Percentiles rank a stretch among this genome's conserved stretches.
These are phyloP conservation scores for Coleophora flavipennella DNA, from an alignment of 2,888 invertebrate species.

Conservation along the genomic window DNA sequence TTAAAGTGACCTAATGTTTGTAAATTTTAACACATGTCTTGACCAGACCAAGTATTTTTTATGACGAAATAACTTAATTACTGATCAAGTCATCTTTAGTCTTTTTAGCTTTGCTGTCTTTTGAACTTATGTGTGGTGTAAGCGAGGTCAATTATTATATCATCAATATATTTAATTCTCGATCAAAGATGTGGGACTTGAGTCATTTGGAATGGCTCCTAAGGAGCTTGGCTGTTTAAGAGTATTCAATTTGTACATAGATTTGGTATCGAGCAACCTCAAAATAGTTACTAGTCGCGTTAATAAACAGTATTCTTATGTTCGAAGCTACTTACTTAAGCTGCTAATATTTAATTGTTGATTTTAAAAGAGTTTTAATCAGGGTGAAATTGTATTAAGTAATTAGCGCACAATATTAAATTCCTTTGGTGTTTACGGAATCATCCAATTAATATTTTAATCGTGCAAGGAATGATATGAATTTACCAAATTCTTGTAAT, in stretches of 20 bases:
- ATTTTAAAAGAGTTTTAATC: slow-evolving; percentile 32
- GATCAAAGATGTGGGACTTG: no score
- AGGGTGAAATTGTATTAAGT: slow-evolving; percentile 39
- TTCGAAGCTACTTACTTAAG: slow-evolving; percentile 9
- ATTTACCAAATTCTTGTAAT: slow-evolving; percentile 26
- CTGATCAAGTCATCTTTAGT: no score
- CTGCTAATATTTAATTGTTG: slow-evolving; percentile 21
- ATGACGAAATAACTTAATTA: no score
- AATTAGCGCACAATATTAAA: slow-evolving; percentile 53
- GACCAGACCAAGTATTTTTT: no score
- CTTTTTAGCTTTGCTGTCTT: no score
- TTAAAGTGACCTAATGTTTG: no score
- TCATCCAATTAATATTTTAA: slow-evolving; percentile 17
- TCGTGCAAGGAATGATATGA: slow-evolving; percentile 15
- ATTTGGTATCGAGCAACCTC: slow-evolving; percentile 17
- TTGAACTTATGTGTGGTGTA: no score
- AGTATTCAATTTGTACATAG: slow-evolving; percentile 32
- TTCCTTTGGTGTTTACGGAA: slow-evolving; percentile 18
- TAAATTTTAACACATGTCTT: no score
- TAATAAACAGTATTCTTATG: slow-evolving; percentile 24
- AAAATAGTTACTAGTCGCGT: slow-evolving; percentile 14
- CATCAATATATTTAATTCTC: no score
- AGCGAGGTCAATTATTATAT: no score
- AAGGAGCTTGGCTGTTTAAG: slow-evolving; percentile 34
- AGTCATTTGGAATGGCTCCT: slow-evolving; percentile 16